Evolutionary conservation across 2,113 vertebrate species (phyloP).

Genomic region (Leiothrix lutea): DNA sequence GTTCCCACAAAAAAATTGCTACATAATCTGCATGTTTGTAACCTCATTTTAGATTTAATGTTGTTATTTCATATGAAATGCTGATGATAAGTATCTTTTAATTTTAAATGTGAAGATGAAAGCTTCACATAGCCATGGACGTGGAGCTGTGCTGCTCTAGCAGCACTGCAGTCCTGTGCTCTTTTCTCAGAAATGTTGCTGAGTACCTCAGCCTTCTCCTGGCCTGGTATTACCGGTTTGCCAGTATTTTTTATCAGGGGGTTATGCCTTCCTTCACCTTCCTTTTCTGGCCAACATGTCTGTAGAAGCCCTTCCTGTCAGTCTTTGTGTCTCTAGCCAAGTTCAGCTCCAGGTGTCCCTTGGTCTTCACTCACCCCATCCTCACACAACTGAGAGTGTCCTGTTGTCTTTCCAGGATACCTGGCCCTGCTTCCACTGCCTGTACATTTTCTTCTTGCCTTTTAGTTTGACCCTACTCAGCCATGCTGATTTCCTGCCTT

Average conservation of each 20-base stretch:
- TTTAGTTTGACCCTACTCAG: not conserved
- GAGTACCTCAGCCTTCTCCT: not conserved
- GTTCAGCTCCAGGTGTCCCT: too few relatives aligned
- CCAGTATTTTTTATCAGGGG: not conserved
- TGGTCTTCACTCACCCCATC: not conserved
- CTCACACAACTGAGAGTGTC: not conserved
- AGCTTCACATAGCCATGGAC: fast-evolving
- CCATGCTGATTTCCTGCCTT: not conserved
- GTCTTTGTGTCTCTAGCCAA: not conserved
- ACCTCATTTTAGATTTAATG: not conserved
- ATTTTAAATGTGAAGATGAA: not conserved
- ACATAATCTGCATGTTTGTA: not conserved
- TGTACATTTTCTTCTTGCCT: not conserved
- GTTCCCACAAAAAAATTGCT: not conserved
- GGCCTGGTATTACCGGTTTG: not conserved
- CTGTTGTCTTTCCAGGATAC: not conserved
- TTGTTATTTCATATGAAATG: not conserved
- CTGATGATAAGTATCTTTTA: not conserved
- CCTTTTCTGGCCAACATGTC: not conserved
- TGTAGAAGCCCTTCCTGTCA: not conserved
- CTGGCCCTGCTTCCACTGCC: not conserved
- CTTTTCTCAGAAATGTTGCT: not conserved
- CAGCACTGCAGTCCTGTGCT: not conserved
- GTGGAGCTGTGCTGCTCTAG: not conserved
- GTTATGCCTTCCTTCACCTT: not conserved